phyloP scores from a whole-genome alignment of 1,140 invertebrate species.

The Sitobion miscanthi region DNA sequence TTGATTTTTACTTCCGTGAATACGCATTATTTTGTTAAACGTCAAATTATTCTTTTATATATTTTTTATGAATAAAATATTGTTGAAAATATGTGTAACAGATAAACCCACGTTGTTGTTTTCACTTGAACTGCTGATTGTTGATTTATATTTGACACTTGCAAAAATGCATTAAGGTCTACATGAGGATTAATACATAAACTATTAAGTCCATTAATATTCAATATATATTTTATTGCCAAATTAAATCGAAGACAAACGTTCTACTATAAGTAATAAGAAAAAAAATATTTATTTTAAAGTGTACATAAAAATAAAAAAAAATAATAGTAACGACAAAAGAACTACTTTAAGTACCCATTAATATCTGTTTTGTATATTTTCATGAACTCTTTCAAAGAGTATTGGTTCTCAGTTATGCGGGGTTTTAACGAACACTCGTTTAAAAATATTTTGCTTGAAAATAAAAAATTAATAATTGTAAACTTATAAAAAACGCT shows the following conservation, averaged over 20 bases:
- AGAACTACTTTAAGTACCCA: neutral
- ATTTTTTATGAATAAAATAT: neutral
- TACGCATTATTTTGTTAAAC: neutral
- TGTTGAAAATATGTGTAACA: neutral
- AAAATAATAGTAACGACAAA: neutral
- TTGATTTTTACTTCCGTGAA: neutral
- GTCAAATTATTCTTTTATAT: neutral
- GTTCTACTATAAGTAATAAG: constrained; percentile 3
- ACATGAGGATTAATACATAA: neutral
- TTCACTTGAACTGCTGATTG: neutral
- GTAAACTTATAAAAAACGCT: neutral
- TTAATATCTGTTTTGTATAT: neutral
- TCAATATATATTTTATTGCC: constrained; percentile 5
- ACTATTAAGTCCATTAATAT: neutral
- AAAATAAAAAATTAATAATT: neutral
- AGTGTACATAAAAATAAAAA: neutral
- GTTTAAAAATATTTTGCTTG: neutral
- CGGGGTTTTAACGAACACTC: neutral
- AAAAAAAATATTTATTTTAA: neutral
- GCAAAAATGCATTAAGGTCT: too few species aligned
- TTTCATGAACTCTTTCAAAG: neutral
- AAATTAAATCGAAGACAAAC: constrained; percentile 10
- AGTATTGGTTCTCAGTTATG: neutral
- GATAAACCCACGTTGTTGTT: neutral
- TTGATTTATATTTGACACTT: neutral